phyloP scores from a whole-genome alignment of 2,797 vertebrate genomes.

The Channa striata region DNA sequence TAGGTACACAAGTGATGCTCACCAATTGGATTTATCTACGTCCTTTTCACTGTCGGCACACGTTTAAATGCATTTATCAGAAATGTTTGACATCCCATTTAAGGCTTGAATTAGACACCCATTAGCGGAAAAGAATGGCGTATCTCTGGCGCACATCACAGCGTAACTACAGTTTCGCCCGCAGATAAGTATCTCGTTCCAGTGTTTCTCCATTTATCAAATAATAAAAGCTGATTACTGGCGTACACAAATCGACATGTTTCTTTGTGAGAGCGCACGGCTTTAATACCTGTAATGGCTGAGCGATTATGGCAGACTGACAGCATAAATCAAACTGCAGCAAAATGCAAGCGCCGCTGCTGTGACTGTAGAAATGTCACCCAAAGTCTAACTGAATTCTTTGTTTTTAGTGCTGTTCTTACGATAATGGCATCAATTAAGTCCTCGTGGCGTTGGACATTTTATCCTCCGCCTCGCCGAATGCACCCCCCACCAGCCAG shows the following conservation, averaged over 20 bases:
- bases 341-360: constrained; percentile 49
- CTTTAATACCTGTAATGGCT: constrained; percentile 70
- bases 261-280: constrained; percentile 56
- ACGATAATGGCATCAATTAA: constrained; percentile 76
- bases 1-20: constrained; percentile 19
- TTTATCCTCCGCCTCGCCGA: constrained; percentile 48
- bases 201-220: constrained; percentile 54
- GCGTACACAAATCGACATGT: constrained; percentile 53
- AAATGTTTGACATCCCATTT: constrained; percentile 37
- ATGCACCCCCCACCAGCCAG: constrained; percentile 16
- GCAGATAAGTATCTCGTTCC: constrained; percentile 60
- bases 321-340: constrained; percentile 71
- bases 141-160: constrained; percentile 32
- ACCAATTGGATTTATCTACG: constrained; percentile 23
- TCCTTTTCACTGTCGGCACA: constrained; percentile 19
- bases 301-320: constrained; percentile 64
- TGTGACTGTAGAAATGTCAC: constrained; percentile 60
- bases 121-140: constrained; percentile 35
- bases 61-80: constrained; percentile 16
- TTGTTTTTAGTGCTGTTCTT: constrained; percentile 68
- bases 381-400: constrained; percentile 63
- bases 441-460: constrained; percentile 52
- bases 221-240: constrained; percentile 60
- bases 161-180: constrained; percentile 20
- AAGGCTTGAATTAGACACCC: constrained; percentile 41